Evolutionary conservation across 2,888 invertebrate species (phyloP).

Genomic region (Drosophila gaucha): DNA sequence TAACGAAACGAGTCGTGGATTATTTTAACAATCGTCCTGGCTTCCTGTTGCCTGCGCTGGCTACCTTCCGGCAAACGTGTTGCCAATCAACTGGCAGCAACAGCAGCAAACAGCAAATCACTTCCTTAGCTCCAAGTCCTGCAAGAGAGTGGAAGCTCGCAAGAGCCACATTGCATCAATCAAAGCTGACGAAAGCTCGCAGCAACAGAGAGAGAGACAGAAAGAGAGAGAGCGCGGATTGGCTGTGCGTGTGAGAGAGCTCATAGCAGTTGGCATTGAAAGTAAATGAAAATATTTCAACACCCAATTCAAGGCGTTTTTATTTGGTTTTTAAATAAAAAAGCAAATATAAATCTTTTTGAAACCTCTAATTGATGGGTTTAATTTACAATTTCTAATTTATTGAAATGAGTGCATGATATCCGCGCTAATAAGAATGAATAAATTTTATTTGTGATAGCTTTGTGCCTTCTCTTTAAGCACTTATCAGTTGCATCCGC

Average conservation of each 20-base stretch:
- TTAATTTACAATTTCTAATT: no score
- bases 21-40: constrained; percentile 24
- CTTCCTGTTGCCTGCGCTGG: constrained; percentile 57
- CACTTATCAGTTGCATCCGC: constrained; percentile 38
- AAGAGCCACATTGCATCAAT: constrained; percentile 54
- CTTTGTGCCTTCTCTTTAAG: not conserved
- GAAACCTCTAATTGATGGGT: no score
- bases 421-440: not conserved
- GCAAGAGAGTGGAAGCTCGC: constrained; percentile 46
- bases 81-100: constrained; percentile 79
- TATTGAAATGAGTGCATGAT: not conserved
- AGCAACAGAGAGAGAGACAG: not conserved
- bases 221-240: not conserved
- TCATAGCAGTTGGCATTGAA: constrained; percentile 35
- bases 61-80: constrained; percentile 82
- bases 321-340: constrained; percentile 3
- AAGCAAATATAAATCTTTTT: not conserved
- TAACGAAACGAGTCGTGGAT: constrained; percentile 22
- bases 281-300: constrained; percentile 23
- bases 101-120: constrained; percentile 60
- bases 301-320: constrained; percentile 5
- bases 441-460: not conserved
- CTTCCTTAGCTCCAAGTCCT: constrained; percentile 51
- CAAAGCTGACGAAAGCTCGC: constrained; percentile 56
- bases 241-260: not conserved